These are phyloP conservation scores for Zalophus californianus DNA, from an alignment of 2,797 vertebrate genomes.

Conservation along the genomic window DNA sequence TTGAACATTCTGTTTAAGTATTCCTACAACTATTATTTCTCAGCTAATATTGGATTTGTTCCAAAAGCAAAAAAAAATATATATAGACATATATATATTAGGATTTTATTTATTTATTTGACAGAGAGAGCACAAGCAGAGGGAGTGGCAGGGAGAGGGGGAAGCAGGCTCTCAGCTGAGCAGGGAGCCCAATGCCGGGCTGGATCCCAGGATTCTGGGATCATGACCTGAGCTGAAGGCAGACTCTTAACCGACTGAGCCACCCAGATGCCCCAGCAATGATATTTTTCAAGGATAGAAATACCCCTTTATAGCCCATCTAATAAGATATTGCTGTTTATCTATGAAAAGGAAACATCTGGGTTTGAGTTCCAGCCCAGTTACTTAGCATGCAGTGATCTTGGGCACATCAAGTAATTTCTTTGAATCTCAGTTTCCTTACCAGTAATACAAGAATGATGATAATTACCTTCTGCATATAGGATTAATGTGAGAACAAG, in stretches of 20 bases:
- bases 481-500: not conserved
- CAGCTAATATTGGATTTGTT: constrained; percentile 28
- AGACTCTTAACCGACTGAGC: too few species aligned
- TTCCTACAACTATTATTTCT: not conserved
- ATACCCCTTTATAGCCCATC: not conserved
- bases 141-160: too few species aligned
- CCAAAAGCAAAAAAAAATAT: not conserved
- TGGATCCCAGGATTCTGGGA: too few species aligned
- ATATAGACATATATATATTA: too few species aligned
- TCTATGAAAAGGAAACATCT: not conserved
- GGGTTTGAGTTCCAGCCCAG: not conserved
- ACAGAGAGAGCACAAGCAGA: too few species aligned
- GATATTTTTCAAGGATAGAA: not conserved
- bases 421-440: not conserved
- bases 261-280: not conserved
- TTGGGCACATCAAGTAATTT: not conserved
- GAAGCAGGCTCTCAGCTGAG: too few species aligned
- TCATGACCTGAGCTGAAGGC: too few species aligned
- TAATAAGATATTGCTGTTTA: not conserved
- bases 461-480: not conserved
- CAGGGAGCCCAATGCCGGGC: too few species aligned
- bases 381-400: not conserved
- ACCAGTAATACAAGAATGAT: not conserved
- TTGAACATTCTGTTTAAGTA: not conserved
- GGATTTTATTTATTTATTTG: too few species aligned